Evolutionary conservation across 2,113 vertebrate genomes (phyloP).

Genomic region (Oncorhynchus gorbuscha): DNA sequence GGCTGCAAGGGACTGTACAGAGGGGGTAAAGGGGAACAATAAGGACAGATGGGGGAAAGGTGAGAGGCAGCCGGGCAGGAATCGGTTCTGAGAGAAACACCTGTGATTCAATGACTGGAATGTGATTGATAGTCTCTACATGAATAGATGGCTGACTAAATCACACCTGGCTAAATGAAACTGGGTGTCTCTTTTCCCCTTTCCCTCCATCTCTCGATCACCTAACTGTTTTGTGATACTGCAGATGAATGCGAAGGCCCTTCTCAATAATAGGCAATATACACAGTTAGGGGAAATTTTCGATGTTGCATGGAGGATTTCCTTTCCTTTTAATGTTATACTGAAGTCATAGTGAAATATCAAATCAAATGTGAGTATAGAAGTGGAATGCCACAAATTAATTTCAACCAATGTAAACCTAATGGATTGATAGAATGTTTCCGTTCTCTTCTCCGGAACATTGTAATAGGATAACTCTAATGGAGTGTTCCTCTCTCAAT

Average conservation of each 20-base stretch:
- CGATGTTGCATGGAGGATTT: not conserved
- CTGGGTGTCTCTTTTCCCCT: not conserved
- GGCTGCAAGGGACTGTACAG: not conserved
- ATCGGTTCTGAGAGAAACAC: not conserved
- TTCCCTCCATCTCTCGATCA: not conserved
- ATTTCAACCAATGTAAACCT: too few species aligned
- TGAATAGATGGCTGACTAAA: not conserved
- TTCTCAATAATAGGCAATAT: not conserved
- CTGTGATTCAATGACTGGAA: not conserved
- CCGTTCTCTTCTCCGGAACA: too few species aligned
- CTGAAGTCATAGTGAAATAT: too few species aligned
- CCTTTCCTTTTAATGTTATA: too few species aligned
- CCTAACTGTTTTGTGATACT: too few species aligned
- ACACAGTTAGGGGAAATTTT: not conserved
- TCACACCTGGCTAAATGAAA: not conserved
- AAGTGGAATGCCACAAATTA: too few species aligned
- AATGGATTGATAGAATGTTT: too few species aligned
- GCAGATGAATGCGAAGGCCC: not conserved
- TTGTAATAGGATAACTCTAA: not conserved
- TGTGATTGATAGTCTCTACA: not conserved
- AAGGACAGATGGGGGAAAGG: not conserved
- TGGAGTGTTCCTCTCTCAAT: not conserved
- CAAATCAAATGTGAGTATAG: too few species aligned
- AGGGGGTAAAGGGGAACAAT: not conserved
- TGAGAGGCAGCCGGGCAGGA: not conserved